phyloP scores from a whole-genome alignment of 37 sponge, comb jelly and placozoan species.

The Amphimedon queenslandica region DNA sequence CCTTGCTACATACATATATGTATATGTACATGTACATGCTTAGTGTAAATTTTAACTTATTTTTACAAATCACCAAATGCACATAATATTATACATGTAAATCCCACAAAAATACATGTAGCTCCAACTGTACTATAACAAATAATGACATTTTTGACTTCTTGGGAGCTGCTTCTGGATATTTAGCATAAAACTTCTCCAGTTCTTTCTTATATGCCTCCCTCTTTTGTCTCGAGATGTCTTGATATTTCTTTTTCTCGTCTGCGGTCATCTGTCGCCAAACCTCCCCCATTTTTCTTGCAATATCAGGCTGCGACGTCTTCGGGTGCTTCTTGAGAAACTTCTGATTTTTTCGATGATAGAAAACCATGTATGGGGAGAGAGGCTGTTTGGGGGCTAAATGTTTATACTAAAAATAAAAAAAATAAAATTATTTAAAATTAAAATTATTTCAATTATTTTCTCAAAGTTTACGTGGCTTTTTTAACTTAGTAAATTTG shows the following conservation, averaged over 20 bases:
- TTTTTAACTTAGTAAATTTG: too few relatives aligned
- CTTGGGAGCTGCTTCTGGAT: constrained; percentile 51
- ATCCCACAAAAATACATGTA: not conserved
- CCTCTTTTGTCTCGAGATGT: not conserved
- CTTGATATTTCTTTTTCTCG: not conserved
- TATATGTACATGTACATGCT: too few relatives aligned
- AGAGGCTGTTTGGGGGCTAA: constrained; percentile 45
- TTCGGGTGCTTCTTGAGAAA: constrained; percentile 44
- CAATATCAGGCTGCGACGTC: constrained; percentile 18
- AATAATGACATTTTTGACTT: not conserved
- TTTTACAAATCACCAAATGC: not conserved
- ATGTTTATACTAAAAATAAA: constrained; percentile 20
- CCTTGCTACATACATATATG: not conserved
- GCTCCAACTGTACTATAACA: not conserved
- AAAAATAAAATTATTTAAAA: not conserved
- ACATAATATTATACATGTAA: not conserved
- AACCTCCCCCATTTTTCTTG: constrained; percentile 28
- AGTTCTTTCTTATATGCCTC: constrained; percentile 27
- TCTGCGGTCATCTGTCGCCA: constrained; percentile 35
- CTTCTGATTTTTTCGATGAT: constrained; percentile 33
- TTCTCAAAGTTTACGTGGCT: too few relatives aligned
- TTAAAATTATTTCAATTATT: too few relatives aligned
- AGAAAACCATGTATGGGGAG: constrained; percentile 49
- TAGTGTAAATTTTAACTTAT: too few relatives aligned
- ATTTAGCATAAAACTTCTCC: constrained; percentile 23